Conservation (phyloP, 1,140 invertebrate species). For the Metaphire vulgaris region DNA sequence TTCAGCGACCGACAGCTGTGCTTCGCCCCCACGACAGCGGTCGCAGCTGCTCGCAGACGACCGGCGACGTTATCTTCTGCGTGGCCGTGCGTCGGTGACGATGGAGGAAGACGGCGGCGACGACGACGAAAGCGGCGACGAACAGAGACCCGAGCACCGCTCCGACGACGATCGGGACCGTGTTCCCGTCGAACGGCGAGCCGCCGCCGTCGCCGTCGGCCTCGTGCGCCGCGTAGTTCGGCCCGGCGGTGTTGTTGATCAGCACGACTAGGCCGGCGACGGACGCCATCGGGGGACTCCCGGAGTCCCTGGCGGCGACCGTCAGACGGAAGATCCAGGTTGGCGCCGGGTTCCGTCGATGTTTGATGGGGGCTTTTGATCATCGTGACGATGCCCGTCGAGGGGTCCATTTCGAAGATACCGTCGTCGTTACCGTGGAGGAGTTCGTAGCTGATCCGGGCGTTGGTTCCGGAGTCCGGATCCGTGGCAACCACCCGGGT, state of each 20-base stretch:
- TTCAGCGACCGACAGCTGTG: background rate
- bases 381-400: background rate
- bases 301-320: background rate
- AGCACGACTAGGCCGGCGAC: conserved; percentile 4
- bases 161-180: conserved; percentile 1
- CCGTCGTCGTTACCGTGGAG: conserved; percentile 16
- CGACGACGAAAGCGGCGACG: background rate
- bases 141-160: background rate
- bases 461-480: conserved; percentile 8
- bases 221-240: background rate
- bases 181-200: background rate
- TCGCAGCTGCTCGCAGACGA: background rate
- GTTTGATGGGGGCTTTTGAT: conserved; percentile 2
- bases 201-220: background rate
- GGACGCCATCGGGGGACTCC: background rate
- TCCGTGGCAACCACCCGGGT: conserved; percentile 16
- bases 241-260: conserved; percentile 8
- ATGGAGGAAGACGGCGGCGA: background rate
- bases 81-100: background rate
- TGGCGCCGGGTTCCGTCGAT: background rate
- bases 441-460: conserved; percentile 55
- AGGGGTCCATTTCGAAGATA: conserved; percentile 6
- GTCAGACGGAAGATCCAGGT: conserved; percentile 8
- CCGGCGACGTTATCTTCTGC: background rate
- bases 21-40: background rate